Percentiles rank a stretch among this genome's conserved stretches.
Conservation (phyloP, 1,140 invertebrate genomes). For the Ephestia elutella region DNA sequence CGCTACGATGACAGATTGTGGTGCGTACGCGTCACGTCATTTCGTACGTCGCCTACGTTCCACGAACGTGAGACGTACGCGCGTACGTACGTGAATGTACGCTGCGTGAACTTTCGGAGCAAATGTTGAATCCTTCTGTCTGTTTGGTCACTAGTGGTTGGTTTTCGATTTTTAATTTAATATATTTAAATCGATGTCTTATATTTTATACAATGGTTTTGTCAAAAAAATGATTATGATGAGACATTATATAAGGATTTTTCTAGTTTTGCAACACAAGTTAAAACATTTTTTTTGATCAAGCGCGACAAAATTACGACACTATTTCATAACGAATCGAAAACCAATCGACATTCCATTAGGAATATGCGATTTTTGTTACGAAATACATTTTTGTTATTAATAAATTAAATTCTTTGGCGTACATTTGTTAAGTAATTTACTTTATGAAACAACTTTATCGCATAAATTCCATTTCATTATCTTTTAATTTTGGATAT, state of each 20-base stretch:
- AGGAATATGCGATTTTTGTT: neutral
- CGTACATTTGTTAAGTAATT: too few species aligned
- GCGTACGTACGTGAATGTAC: neutral
- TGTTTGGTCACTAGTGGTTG: neutral
- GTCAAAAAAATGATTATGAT: too few species aligned
- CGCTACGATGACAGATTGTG: neutral
- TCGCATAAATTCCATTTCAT: neutral
- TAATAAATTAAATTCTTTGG: too few species aligned
- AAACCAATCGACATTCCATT: neutral
- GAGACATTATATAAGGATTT: too few species aligned
- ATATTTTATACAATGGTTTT: too few species aligned
- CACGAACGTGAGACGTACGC: too few species aligned
- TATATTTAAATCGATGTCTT: neutral
- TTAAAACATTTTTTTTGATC: too few species aligned
- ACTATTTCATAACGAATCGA: neutral
- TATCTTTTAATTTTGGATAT: neutral
- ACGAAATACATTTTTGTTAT: too few species aligned
- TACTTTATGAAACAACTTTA: neutral
- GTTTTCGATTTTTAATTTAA: neutral
- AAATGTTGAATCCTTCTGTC: neutral
- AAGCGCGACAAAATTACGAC: neutral
- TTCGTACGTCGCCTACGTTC: too few species aligned
- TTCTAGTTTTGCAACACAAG: too few species aligned
- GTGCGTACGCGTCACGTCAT: neutral
- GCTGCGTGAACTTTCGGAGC: neutral